Evolutionary conservation across 2,888 invertebrate species (phyloP).

Genomic region (Ormyrus nitidulus): DNA sequence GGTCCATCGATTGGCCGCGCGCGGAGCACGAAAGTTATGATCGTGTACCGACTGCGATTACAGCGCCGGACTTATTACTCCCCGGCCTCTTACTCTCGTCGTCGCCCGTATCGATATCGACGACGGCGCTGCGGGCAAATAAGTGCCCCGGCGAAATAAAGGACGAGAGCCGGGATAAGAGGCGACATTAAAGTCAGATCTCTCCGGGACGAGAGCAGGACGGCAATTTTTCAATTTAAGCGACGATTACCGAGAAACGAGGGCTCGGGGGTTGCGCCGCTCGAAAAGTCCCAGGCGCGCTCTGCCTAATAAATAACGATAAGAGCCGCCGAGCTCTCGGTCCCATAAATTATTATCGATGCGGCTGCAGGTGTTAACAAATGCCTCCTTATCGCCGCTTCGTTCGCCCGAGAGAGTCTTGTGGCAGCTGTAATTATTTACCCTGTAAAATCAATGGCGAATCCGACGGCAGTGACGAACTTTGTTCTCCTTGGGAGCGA

Average conservation of each 20-base stretch:
- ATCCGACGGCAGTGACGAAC: no score
- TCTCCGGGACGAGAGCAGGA: conserved; percentile 10
- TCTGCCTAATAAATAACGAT: conserved; percentile 30
- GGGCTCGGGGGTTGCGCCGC: background rate
- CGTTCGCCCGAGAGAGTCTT: background rate
- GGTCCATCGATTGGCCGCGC: conserved; percentile 39
- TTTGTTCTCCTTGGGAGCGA: no score
- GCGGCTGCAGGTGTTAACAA: conserved; percentile 35
- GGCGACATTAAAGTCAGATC: conserved; percentile 50
- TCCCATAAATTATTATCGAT: conserved; percentile 35
- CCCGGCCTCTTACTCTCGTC: conserved; percentile 19
- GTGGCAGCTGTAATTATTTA: no score
- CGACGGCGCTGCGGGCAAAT: conserved; percentile 36
- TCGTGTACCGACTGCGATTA: conserved; percentile 44
- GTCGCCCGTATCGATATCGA: conserved; percentile 43
- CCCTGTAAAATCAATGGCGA: no score
- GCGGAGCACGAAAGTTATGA: conserved; percentile 48
- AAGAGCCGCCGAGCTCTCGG: background rate
- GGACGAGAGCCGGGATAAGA: conserved; percentile 42
- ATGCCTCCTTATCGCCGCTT: conserved; percentile 3
- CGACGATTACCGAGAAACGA: conserved; percentile 35
- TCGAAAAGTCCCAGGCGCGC: conserved; percentile 10
- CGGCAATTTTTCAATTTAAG: conserved; percentile 51
- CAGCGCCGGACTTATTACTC: conserved; percentile 47
- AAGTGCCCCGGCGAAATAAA: conserved; percentile 35